phyloP scores from a whole-genome alignment of 2,888 invertebrate species.

The Drosophila aldrichi region DNA sequence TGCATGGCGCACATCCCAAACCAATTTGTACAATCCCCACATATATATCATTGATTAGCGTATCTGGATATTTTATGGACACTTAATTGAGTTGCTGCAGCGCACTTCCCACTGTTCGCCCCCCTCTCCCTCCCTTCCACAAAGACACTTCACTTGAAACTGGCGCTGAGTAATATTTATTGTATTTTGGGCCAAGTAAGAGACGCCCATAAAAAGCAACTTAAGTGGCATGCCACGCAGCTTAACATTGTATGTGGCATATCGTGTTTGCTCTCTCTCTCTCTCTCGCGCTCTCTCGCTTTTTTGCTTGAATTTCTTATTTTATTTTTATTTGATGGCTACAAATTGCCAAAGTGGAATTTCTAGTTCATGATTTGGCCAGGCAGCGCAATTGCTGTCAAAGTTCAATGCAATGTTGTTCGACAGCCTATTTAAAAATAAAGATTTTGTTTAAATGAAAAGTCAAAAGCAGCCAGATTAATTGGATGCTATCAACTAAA shows the following conservation, averaged over 20 bases:
- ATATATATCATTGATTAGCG: conserved; percentile 74
- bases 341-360: conserved; percentile 66
- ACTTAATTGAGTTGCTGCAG: conserved; percentile 77
- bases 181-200: conserved; percentile 69
- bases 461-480: conserved; percentile 1
- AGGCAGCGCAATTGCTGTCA: conserved; percentile 55
- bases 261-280: neutral
- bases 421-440: conserved; percentile 28
- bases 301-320: conserved; percentile 12
- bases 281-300: neutral
- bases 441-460: conserved; percentile 16
- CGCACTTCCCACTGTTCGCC: conserved; percentile 6
- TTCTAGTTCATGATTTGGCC: conserved; percentile 68
- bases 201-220: conserved; percentile 70
- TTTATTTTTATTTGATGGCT: conserved; percentile 29
- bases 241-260: conserved; percentile 54
- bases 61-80: conserved; percentile 77
- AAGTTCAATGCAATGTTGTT: conserved; percentile 58
- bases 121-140: neutral
- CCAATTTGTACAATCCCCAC: conserved; percentile 36
- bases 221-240: conserved; percentile 70
- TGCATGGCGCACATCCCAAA: conserved; percentile 30
- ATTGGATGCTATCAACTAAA: neutral
- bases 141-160: conserved; percentile 55
- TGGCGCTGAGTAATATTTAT: conserved; percentile 78